Evolutionary conservation across 2,113 vertebrate species (phyloP), one percentile per base, ranked within the genome.

Genomic region (Cyphomyrus plagiostoma): DNA sequence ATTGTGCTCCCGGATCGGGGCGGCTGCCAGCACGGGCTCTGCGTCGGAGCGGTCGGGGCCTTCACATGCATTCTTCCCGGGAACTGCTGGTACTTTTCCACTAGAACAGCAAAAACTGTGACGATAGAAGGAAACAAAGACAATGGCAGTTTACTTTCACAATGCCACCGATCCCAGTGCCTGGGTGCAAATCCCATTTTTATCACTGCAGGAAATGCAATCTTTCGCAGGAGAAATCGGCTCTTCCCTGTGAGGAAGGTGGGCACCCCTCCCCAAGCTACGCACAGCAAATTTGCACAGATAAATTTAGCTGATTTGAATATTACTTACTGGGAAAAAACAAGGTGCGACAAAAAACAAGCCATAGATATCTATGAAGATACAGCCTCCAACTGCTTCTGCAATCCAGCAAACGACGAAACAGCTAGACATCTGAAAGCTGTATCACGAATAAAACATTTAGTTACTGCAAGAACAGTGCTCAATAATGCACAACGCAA

Each of bases 51-150:
- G 89, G 91, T 90, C 87, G 88, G 89, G 56, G 11, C 89, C 90
- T 86, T 90, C 91, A 91, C 89, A 91, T 49, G 49, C 11, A 89
- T 91, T 45, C 83, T 89, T 89, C 90, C 90, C 30, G 83, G 74
- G 88, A 89, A 74, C 90, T 74, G 58, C 87, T 92, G 90, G 92
- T 92, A 91, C 90, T 93, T 93, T 93, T 93, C 92, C 92, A 92
- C 90, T 85, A 66, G 62, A 89, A 35, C 89, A 91, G 89, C 87
- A 62, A 58, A 77, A 80, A 45, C 13, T 30, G 50, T 17, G 23
- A 30, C 23, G 88, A 52, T 26, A 23, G 90, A 88, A 89, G 89
- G 89, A 91, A 92, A 45, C 58, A 84, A 90, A 90, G 21, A 66
- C 88, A 80, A 80, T 42, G 74, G 35, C 35, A 6, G 5, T 4